These are phyloP conservation scores for Cliona cf. orientalis DNA, from an alignment of 37 sponge, comb jelly and placozoan genomes.

Conservation along the genomic window DNA sequence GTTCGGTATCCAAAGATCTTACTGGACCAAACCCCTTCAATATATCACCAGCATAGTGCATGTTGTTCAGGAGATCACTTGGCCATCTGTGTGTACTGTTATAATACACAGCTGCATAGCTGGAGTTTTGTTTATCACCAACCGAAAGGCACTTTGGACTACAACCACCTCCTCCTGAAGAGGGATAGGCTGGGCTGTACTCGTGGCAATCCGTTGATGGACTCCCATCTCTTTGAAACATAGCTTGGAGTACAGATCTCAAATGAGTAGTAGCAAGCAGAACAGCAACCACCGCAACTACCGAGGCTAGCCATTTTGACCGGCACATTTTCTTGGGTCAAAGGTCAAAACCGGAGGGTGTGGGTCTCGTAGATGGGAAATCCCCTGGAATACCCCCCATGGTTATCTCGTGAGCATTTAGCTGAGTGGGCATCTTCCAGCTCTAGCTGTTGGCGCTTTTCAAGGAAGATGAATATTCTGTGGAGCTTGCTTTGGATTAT, in stretches of 20 bases:
- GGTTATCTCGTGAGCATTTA: no score
- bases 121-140: conserved; percentile 1
- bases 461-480: conserved; percentile 23
- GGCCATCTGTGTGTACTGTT: conserved; percentile 19
- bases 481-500: conserved; percentile 53
- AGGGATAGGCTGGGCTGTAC: conserved; percentile 27
- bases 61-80: conserved; percentile 1
- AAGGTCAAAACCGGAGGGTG: no score
- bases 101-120: conserved; percentile 3
- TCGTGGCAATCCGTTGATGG: not conserved
- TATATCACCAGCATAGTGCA: conserved; percentile 2
- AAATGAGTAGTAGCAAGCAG: no score
- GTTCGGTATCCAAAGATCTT: not conserved
- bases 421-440: no score
- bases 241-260: no score
- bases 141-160: conserved; percentile 8
- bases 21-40: conserved; percentile 10
- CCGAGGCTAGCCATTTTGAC: no score
- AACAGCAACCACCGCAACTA: no score
- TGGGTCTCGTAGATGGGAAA: no score
- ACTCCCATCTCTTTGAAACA: no score
- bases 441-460: no score
- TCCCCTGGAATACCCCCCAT: no score
- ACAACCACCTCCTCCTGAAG: conserved; percentile 20
- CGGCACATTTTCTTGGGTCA: no score